Percentiles rank a stretch among this genome's conserved stretches.
phyloP scores from a whole-genome alignment of 2,797 vertebrate species.

The Sebastes minor region DNA sequence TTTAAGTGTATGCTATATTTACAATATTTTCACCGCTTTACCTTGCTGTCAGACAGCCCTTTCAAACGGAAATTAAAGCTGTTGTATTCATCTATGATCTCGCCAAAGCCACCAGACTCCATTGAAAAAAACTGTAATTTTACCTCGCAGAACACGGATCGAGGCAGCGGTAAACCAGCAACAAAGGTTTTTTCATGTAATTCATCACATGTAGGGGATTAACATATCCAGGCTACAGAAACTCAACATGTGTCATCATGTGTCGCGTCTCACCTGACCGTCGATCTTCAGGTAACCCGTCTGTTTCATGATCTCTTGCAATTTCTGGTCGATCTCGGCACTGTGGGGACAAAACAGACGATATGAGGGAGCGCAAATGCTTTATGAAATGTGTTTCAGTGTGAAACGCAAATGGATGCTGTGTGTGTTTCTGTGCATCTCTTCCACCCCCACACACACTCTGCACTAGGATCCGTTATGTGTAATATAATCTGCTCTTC shows the following conservation, averaged over 20 bases:
- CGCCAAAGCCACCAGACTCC: too few relatives aligned
- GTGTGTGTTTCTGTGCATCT: neutral
- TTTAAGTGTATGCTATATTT: too few relatives aligned
- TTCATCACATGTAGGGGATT: neutral
- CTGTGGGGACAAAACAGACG: conserved; percentile 67
- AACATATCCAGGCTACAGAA: neutral
- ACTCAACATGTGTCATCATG: neutral
- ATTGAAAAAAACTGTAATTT: too few relatives aligned
- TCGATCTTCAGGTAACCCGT: conserved; percentile 94
- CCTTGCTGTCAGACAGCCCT: too few relatives aligned
- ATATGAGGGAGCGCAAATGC: neutral
- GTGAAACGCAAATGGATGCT: neutral
- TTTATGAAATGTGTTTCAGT: neutral
- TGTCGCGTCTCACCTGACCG: conserved; percentile 86
- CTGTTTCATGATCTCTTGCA: conserved; percentile 97
- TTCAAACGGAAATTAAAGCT: too few relatives aligned
- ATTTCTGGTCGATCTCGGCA: conserved; percentile 95
- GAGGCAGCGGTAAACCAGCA: too few relatives aligned
- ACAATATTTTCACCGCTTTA: too few relatives aligned
- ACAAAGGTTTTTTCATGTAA: too few relatives aligned
- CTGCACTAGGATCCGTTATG: neutral
- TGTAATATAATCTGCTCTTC: neutral
- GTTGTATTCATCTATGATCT: too few relatives aligned
- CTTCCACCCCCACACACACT: neutral
- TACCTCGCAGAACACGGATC: too few relatives aligned